These are phyloP conservation scores for Drosophila nigromelanica DNA, from an alignment of 1,140 invertebrate genomes.

Conservation along the genomic window DNA sequence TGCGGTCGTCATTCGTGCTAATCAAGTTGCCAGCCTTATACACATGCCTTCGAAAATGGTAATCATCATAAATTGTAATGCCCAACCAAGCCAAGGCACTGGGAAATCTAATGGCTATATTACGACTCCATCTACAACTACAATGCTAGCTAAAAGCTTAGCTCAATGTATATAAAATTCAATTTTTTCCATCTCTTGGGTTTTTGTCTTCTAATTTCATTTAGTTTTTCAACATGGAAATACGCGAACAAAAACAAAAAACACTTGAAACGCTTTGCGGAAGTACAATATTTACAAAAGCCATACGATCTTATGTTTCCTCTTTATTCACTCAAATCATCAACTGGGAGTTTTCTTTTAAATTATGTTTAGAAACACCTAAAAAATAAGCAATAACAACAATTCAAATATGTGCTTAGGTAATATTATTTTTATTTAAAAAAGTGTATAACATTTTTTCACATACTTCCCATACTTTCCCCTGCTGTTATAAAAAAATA, in stretches of 20 bases:
- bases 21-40: slow-evolving; percentile 60
- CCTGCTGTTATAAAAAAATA: not conserved
- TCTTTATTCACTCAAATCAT: slow-evolving; percentile 43
- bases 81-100: slow-evolving; percentile 47
- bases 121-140: slow-evolving; percentile 22
- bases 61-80: slow-evolving; percentile 81
- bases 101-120: slow-evolving; percentile 54
- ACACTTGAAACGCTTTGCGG: slow-evolving; percentile 29
- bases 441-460: slow-evolving; percentile 7
- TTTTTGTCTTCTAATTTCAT: slow-evolving; percentile 30
- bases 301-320: slow-evolving; percentile 36
- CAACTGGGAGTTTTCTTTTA: slow-evolving; percentile 18
- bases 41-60: slow-evolving; percentile 47
- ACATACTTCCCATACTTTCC: slow-evolving; percentile 18
- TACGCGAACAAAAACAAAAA: slow-evolving; percentile 15
- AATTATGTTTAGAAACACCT: not conserved
- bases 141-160: slow-evolving; percentile 19
- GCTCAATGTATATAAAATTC: slow-evolving; percentile 17
- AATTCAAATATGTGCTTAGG: slow-evolving; percentile 5
- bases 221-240: slow-evolving; percentile 33
- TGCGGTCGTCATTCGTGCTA: slow-evolving; percentile 53
- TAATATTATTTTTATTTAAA: not conserved
- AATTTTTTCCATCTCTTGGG: slow-evolving; percentile 21
- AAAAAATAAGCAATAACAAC: not conserved
- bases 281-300: slow-evolving; percentile 35